Percentiles rank a stretch among this genome's conserved stretches.
Evolutionary conservation across 2,888 invertebrate genomes (phyloP).

Genomic region (Aelia acuminata): DNA sequence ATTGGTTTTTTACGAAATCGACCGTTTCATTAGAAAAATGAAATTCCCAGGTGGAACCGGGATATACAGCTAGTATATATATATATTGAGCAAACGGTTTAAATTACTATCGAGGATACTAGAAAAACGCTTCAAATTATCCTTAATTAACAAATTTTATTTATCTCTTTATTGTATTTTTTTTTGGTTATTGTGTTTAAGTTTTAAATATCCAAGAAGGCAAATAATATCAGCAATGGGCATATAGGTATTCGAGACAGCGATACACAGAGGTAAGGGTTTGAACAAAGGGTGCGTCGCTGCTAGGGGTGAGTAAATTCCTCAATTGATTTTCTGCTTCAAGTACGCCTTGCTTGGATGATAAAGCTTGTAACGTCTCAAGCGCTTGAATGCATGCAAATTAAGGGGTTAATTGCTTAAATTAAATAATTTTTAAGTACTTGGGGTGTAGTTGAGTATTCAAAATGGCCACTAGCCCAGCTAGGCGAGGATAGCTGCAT

Average conservation of each 20-base stretch:
- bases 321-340: conserved; percentile 24
- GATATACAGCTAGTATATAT: too few relatives aligned
- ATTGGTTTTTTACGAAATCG: too few relatives aligned
- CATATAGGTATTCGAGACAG: neutral
- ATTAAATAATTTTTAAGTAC: neutral
- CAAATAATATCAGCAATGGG: neutral
- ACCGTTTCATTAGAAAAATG: too few relatives aligned
- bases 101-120: too few relatives aligned
- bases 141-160: too few relatives aligned
- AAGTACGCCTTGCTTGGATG: neutral
- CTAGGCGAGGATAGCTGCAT: neutral
- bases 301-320: neutral
- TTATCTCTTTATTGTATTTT: too few relatives aligned
- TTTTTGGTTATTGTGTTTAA: too few relatives aligned
- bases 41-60: too few relatives aligned
- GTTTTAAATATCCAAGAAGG: neutral
- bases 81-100: too few relatives aligned
- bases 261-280: neutral
- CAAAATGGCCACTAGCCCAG: conserved; percentile 8
- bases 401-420: neutral
- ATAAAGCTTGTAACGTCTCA: neutral
- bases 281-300: neutral
- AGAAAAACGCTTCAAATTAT: too few relatives aligned
- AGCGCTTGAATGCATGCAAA: neutral
- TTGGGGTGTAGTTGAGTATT: neutral